Conservation (phyloP, 1,140 invertebrate species). For the Trypoxylus dichotomus region DNA sequence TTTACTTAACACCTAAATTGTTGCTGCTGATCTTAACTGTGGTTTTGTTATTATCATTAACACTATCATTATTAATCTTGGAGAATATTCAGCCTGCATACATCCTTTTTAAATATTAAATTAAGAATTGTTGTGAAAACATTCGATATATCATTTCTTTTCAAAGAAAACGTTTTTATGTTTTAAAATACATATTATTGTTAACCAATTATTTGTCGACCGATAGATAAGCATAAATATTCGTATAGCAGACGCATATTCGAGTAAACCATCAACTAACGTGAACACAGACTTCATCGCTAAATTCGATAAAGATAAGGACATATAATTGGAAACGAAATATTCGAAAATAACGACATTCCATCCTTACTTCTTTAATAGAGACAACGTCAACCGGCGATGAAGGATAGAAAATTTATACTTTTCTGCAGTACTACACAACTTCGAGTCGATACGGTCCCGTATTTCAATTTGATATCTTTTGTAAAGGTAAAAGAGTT, state of each 20-base stretch:
- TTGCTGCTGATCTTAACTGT: too few species aligned
- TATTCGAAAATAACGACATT: not conserved
- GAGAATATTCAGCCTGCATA: too few species aligned
- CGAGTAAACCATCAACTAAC: not conserved
- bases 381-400: not conserved
- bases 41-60: too few species aligned
- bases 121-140: too few species aligned
- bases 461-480: conserved; percentile 22
- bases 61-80: too few species aligned
- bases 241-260: not conserved
- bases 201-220: not conserved
- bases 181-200: too few species aligned
- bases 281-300: not conserved
- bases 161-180: too few species aligned
- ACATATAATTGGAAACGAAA: not conserved
- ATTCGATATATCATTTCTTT: too few species aligned
- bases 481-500: conserved; percentile 9
- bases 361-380: not conserved
- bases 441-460: not conserved
- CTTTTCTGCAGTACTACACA: not conserved
- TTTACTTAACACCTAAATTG: too few species aligned
- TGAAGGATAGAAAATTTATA: not conserved
- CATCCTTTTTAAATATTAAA: too few species aligned
- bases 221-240: not conserved
- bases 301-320: not conserved